Evolutionary conservation across 37 sponge, comb jelly and placozoan genomes (phyloP), one percentile per base, ranked within the genome.

Genomic region (Halichondria panicea): DNA sequence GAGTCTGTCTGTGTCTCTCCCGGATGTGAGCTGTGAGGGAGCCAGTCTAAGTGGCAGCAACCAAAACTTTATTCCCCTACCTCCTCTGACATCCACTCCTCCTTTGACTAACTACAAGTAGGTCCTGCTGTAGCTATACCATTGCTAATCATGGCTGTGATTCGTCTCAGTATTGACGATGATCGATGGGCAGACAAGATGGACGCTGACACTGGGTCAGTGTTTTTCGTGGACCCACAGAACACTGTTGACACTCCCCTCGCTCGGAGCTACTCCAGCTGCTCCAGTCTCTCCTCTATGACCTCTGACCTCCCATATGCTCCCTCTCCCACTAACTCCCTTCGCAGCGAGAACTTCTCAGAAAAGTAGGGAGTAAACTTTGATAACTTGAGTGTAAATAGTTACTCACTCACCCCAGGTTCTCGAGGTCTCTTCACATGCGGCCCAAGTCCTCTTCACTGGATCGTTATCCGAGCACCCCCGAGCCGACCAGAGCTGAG

Each of bases 111-210:
- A 31, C 53, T 70, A 48, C 70, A 70, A 70, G 52, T 50, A 43
- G 32, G 68, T 68, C 6, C 11, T 18, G 24, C 4, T 27, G 41
- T 22, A 7, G 11, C 13, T 48, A 15, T 15, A 15, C 15, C 52
- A 18, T 15, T 11, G 52, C 11, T 18, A 18, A 48, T 18, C 13
- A 15, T 48, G 11, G 52, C 52, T 48, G 13, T 18, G 15, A 48
- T 21, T 55, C 40, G 4, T 36, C 2, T 5, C 43, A 82, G 82
- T 61, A 74, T 80, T 75, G 70, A 75, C 60, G 74, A 80, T 75
- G 87, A 75, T 69, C 54, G 70, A 33, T 88, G 89, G 89, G 68
- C 65, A 55, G 84, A 82, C 39, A 64, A 63, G 2, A 40, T 68
- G 18, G 78, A 88, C 62, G 84, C 79, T 8, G 25, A 19, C 28